A percentile compares a stretch with the other conserved stretches of the same genome.
phyloP scores from a whole-genome alignment of 2,113 vertebrate genomes.

The Lipotes vexillifer region DNA sequence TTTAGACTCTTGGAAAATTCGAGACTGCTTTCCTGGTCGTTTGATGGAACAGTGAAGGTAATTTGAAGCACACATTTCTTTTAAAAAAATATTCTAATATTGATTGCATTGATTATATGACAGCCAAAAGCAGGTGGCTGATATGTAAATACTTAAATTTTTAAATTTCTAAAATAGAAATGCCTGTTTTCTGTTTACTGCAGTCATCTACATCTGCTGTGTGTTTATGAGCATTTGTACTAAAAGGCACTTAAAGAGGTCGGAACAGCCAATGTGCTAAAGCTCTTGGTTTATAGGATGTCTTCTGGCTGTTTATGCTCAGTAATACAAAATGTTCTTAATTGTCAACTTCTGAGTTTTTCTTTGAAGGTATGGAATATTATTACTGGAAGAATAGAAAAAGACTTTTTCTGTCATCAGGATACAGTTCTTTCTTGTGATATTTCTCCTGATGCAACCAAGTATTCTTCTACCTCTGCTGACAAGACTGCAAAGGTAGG shows the following conservation, averaged over 20 bases:
- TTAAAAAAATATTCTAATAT: neutral
- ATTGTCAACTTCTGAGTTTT: neutral
- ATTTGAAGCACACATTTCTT: slow-evolving; percentile 36
- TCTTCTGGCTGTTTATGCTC: neutral
- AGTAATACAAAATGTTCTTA: neutral
- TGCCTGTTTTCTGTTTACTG: neutral
- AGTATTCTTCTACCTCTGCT: slow-evolving; percentile 91
- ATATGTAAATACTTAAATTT: neutral
- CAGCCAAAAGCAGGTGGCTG: neutral
- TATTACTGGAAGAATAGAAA: slow-evolving; percentile 81
- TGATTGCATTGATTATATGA: neutral
- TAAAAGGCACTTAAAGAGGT: neutral
- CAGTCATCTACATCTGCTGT: neutral
- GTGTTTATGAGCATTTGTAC: neutral
- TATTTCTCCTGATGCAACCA: slow-evolving; percentile 84
- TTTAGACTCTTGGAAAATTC: slow-evolving; percentile 85
- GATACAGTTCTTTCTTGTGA: slow-evolving; percentile 92
- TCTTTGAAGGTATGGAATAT: slow-evolving; percentile 88
- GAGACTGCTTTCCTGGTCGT: slow-evolving; percentile 94
- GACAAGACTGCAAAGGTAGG: slow-evolving; percentile 94
- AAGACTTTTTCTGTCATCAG: slow-evolving; percentile 87
- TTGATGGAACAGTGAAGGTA: slow-evolving; percentile 94
- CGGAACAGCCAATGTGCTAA: neutral
- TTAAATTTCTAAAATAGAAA: neutral
- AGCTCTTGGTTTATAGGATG: neutral